Evolutionary conservation across 2,888 invertebrate species (phyloP).

Genomic region (Drosophila kuntzei): DNA sequence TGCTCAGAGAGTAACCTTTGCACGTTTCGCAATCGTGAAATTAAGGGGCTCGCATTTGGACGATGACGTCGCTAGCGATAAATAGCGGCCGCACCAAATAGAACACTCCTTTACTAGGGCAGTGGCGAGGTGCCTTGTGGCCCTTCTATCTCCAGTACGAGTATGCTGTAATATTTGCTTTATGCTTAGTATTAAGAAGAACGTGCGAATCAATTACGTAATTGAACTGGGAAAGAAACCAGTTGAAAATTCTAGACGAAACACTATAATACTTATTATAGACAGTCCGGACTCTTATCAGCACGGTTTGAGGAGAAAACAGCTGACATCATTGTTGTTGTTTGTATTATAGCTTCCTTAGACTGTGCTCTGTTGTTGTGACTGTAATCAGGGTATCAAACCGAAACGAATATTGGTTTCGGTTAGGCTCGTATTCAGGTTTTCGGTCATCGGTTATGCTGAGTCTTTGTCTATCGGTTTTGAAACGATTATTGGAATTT

Average conservation of each 20-base stretch:
- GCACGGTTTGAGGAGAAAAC: constrained; percentile 11
- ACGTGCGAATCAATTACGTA: constrained; percentile 53
- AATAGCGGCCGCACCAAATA: constrained; percentile 33
- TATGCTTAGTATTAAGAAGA: constrained; percentile 32
- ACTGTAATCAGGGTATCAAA: no score
- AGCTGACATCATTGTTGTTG: constrained; percentile 34
- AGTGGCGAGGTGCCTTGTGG: constrained; percentile 15
- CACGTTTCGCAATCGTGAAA: constrained; percentile 38
- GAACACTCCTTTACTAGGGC: constrained; percentile 55
- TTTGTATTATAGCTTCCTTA: constrained; percentile 54
- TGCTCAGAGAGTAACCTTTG: constrained; percentile 28
- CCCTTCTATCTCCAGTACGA: constrained; percentile 2
- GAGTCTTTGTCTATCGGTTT: no score
- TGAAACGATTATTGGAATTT: no score
- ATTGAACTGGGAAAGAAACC: constrained; percentile 32
- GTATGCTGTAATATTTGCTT: constrained; percentile 36
- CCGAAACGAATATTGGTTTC: no score
- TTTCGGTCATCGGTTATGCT: no score
- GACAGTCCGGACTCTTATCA: constrained; percentile 38
- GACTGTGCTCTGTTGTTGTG: constrained; percentile 3
- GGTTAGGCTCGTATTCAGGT: no score
- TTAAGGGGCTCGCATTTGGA: constrained; percentile 49
- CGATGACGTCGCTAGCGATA: constrained; percentile 50
- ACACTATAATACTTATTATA: constrained; percentile 12
- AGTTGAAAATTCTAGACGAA: constrained; percentile 53